Percentiles rank a stretch among this genome's conserved stretches.
phyloP scores from a whole-genome alignment of 2,797 vertebrate genomes.

The Hydrolagus colliei region DNA sequence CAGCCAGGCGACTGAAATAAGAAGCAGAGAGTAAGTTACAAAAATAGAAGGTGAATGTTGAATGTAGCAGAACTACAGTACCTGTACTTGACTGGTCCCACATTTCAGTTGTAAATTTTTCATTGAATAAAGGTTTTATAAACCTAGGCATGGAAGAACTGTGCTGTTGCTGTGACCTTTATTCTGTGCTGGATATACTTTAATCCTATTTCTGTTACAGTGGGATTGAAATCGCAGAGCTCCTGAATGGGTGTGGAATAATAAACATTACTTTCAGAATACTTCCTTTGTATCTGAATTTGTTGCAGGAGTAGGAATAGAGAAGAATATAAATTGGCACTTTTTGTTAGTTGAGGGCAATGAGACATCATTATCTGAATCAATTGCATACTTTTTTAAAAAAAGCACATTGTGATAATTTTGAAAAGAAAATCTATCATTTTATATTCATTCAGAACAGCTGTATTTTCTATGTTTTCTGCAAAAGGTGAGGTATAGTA shows the following conservation, averaged over 20 bases:
- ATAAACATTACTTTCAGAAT: background rate
- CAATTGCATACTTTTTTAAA: background rate
- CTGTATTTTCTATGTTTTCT: background rate
- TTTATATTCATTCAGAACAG: background rate
- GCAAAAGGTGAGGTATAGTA: background rate
- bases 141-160: background rate
- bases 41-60: too few species aligned
- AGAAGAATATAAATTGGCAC: background rate
- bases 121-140: background rate
- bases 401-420: conserved; percentile 4
- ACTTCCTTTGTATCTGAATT: background rate
- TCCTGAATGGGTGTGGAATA: background rate
- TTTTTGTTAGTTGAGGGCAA: background rate
- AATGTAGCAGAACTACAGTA: too few species aligned
- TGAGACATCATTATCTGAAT: conserved; percentile 16
- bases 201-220: background rate
- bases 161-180: background rate
- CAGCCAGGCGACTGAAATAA: too few species aligned
- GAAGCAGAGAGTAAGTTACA: too few species aligned
- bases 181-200: background rate
- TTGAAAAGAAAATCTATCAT: background rate
- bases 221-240: background rate
- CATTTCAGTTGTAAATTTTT: background rate
- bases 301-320: background rate
- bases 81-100: background rate